Percentiles rank a stretch among this genome's conserved stretches.
These are phyloP conservation scores for Leucoma salicis DNA, from an alignment of 2,888 invertebrate genomes.

Conservation along the genomic window DNA sequence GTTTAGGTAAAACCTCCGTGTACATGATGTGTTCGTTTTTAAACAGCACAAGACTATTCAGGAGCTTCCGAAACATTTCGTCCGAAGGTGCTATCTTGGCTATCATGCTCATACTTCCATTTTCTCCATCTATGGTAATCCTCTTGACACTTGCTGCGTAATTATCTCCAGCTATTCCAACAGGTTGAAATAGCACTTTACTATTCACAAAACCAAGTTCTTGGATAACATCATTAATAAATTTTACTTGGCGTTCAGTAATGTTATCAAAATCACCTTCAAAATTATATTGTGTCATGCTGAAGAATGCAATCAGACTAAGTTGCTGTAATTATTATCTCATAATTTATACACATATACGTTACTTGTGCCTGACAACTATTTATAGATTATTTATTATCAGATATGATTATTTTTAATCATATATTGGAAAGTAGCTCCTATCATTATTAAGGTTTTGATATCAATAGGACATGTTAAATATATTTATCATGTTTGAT, in stretches of 20 bases:
- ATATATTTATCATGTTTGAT: too few species aligned
- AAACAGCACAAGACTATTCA: constrained; percentile 29
- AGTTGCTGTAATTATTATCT: too few species aligned
- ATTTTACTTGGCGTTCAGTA: constrained; percentile 36
- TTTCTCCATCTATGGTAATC: constrained; percentile 31
- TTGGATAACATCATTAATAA: constrained; percentile 26
- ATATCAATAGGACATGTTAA: too few species aligned
- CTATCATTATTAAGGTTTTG: too few species aligned
- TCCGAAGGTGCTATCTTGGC: constrained; percentile 44
- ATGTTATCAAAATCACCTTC: constrained; percentile 38
- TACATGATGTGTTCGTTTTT: constrained; percentile 47
- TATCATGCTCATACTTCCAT: constrained; percentile 35
- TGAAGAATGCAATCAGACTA: constrained; percentile 1
- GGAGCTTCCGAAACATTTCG: constrained; percentile 24
- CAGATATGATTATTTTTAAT: too few species aligned
- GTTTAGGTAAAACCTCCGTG: constrained; percentile 41
- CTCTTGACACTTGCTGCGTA: constrained; percentile 38
- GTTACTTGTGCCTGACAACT: too few species aligned
- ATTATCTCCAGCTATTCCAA: constrained; percentile 45
- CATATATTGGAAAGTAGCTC: too few species aligned
- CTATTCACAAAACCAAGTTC: constrained; percentile 28
- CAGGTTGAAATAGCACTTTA: constrained; percentile 34
- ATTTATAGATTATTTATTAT: too few species aligned
- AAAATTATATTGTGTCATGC: constrained; percentile 33
- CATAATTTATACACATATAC: too few species aligned